Base-by-base conservation (phyloP, 2,888 invertebrate genomes). In the Globia sparganii region DNA sequence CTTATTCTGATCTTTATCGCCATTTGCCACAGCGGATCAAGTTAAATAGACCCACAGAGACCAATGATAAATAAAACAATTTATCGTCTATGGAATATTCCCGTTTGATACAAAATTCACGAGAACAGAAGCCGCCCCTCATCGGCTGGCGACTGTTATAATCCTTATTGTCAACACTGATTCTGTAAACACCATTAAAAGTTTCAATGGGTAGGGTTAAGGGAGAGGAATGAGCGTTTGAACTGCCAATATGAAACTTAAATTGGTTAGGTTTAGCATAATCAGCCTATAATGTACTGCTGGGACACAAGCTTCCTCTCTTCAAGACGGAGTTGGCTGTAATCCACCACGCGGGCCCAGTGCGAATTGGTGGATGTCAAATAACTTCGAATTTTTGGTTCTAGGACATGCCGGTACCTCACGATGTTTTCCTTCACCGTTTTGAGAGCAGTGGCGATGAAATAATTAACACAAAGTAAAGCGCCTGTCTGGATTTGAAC, bases 131-230 rank as follows among this genome's bases (percentile, higher is more conserved):
- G 18, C 66, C 62, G 59, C 31, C 62, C 61, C 77, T 76, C 59
- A 62, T 75, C 61, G 64, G 37, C 37, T 59, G 61, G 68, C 59
- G 31, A 83, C 78, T 66, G 80, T 76, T 86, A 79, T 88, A 88
- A 88, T 88, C 82, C 68, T 58, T 59, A 83, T 79, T 87, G 88
- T 88, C 88, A 88, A 88, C 88, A 86, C 70, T 65, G 88, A 78
- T 84, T 78, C 70, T 40, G 84, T 86, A 84, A 86, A 88, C 81
- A 77, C 83, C 88, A 88, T 88, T 86, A 86, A 88, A 88, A 88
- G 79, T 86, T 88, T 79, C 31, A 62, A 13, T 65, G 21, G 43
- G 4, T 25, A 43, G 68, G 62, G 18, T 28, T 28, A 68, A 87
- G 74, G 9, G 25, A 67, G 3, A 56, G 11, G 70, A 49, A n/a